Conservation (phyloP, 2,888 invertebrate genomes). For the Drosophila barbarae region DNA sequence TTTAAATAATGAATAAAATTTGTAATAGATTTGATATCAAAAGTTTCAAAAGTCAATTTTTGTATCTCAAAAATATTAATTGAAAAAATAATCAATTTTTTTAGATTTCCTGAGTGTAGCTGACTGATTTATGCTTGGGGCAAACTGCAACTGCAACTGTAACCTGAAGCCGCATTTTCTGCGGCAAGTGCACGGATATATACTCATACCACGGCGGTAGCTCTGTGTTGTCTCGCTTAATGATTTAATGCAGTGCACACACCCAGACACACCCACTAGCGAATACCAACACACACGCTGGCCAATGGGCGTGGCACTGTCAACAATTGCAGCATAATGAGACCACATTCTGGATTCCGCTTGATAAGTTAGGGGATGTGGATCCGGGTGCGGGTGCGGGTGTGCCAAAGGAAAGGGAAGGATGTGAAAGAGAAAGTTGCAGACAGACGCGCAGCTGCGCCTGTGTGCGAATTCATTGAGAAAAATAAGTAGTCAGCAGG, state of each 20-base stretch:
- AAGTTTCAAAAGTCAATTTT: not conserved
- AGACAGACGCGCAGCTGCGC: constrained; percentile 42
- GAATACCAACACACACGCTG: constrained; percentile 13
- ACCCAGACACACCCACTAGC: constrained; percentile 30
- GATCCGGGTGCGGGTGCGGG: not conserved
- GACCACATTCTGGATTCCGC: constrained; percentile 52
- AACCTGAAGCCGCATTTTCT: constrained; percentile 24
- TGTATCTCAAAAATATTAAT: not conserved
- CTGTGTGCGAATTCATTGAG: constrained; percentile 73
- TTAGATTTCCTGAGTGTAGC: constrained; percentile 26
- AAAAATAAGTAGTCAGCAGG: constrained; percentile 63
- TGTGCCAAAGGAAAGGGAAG: constrained; percentile 2
- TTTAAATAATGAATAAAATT: not conserved
- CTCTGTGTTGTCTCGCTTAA: constrained; percentile 51
- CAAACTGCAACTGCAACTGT: constrained; percentile 41
- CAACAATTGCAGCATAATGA: constrained; percentile 66
- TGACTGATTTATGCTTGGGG: constrained; percentile 62
- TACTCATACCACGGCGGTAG: not conserved
- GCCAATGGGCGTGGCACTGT: constrained; percentile 64
- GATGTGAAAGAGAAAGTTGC: constrained; percentile 23
- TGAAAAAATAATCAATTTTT: not conserved
- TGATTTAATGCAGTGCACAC: constrained; percentile 65
- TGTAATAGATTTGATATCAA: not conserved
- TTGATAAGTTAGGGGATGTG: constrained; percentile 45
- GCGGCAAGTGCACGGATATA: constrained; percentile 16